Conservation (phyloP, 2,113 vertebrate species). For the Oxygymnocypris stewartii region DNA sequence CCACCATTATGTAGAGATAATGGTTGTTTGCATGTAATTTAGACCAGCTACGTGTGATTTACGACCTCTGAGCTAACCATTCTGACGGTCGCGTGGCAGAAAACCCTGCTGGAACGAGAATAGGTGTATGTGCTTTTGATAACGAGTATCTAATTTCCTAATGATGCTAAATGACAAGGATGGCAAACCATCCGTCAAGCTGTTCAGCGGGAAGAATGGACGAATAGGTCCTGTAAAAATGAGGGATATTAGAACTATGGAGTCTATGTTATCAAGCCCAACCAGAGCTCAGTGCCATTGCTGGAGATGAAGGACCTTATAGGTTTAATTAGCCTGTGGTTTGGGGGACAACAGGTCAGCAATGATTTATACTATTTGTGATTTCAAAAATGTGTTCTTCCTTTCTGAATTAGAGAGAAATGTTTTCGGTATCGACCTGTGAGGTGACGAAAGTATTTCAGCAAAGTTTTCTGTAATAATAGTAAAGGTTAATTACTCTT, state of each 20-base stretch:
- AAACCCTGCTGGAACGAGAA: slow-evolving; percentile 38
- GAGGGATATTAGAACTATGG: slow-evolving; percentile 8
- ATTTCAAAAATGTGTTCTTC: neutral
- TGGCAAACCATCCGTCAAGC: slow-evolving; percentile 39
- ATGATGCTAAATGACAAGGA: slow-evolving; percentile 51
- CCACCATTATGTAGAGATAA: slow-evolving; percentile 48
- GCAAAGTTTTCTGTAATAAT: neutral
- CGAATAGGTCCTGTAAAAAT: slow-evolving; percentile 18
- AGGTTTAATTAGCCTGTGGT: slow-evolving; percentile 45
- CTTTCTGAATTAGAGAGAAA: neutral
- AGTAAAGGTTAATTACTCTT: slow-evolving; percentile 19
- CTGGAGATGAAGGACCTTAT: slow-evolving; percentile 43
- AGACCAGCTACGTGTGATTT: slow-evolving; percentile 34
- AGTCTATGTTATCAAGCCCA: slow-evolving; percentile 31
- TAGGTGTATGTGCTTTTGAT: slow-evolving; percentile 48
- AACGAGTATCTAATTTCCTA: slow-evolving; percentile 35
- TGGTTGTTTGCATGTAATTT: slow-evolving; percentile 55
- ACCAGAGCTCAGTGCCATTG: slow-evolving; percentile 37
- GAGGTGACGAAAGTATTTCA: slow-evolving; percentile 27
- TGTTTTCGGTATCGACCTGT: slow-evolving; percentile 1
- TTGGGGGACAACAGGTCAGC: slow-evolving; percentile 39
- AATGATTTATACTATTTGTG: slow-evolving; percentile 46
- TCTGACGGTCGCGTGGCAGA: slow-evolving; percentile 22
- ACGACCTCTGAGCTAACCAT: slow-evolving; percentile 21
- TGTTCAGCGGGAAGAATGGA: slow-evolving; percentile 31